Conservation (phyloP, 2,113 vertebrate species). For the Heliornis fulica region DNA sequence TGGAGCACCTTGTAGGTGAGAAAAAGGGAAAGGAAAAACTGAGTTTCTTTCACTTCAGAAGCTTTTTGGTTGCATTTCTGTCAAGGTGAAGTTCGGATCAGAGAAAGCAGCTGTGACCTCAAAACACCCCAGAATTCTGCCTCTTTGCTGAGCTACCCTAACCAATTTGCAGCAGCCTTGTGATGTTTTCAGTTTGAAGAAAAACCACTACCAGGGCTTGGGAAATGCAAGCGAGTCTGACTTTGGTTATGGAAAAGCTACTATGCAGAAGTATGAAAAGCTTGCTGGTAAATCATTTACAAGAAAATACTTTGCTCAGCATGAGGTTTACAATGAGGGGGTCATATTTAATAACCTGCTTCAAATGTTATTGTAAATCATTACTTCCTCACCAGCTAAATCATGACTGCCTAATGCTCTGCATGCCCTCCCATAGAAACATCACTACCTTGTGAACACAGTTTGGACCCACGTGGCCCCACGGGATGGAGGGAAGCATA, state of each 20-base stretch:
- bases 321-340: slow-evolving; percentile 5
- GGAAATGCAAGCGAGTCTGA: slow-evolving; percentile 6
- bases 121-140: background rate
- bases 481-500: background rate
- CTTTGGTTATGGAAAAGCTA: slow-evolving; percentile 42
- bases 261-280: background rate
- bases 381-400: slow-evolving; percentile 29
- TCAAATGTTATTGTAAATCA: slow-evolving; percentile 53
- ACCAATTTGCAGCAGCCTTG: background rate
- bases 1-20: background rate
- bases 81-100: background rate
- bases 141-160: background rate
- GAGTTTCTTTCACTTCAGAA: background rate
- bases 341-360: slow-evolving; percentile 39
- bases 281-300: slow-evolving; percentile 48
- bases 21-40: background rate
- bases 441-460: background rate
- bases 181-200: background rate
- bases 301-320: slow-evolving; percentile 44
- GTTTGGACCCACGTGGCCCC: background rate
- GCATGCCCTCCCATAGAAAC: background rate
- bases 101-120: background rate
- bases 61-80: background rate
- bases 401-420: background rate
- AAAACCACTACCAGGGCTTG: background rate